These are phyloP conservation scores for Athetis lepigone DNA, from an alignment of 2,888 invertebrate genomes.

Conservation along the genomic window DNA sequence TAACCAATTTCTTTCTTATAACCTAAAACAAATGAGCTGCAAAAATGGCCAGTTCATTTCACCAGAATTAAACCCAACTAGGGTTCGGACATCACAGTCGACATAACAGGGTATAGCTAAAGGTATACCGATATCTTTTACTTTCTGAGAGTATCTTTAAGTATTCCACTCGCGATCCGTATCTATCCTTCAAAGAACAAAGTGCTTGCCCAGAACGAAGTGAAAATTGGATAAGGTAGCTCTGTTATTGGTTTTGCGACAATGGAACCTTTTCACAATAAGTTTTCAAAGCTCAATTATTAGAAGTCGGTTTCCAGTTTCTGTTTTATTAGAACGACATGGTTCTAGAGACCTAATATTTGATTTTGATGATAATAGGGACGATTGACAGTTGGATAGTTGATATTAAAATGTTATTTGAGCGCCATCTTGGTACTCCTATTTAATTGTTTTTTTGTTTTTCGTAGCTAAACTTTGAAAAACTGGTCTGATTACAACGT, in stretches of 20 bases:
- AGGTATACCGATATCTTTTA: slow-evolving; percentile 37
- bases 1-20: too few species aligned
- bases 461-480: too few species aligned
- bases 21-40: too few species aligned
- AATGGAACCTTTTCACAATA: slow-evolving; percentile 73
- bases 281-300: slow-evolving; percentile 70
- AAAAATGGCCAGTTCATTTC: too few species aligned
- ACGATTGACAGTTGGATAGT: not conserved
- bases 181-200: slow-evolving; percentile 82
- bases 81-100: not conserved
- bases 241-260: slow-evolving; percentile 73
- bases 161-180: slow-evolving; percentile 74
- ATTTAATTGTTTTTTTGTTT: too few species aligned
- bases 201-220: slow-evolving; percentile 76
- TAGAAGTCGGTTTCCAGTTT: slow-evolving; percentile 49
- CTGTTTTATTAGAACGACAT: slow-evolving; percentile 43
- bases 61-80: not conserved
- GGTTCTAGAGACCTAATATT: slow-evolving; percentile 26
- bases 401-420: not conserved
- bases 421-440: not conserved
- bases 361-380: not conserved
- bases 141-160: slow-evolving; percentile 56
- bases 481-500: too few species aligned
- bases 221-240: slow-evolving; percentile 76
- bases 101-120: slow-evolving; percentile 4